These are phyloP conservation scores for Cataglyphis livida DNA, from an alignment of 2,888 invertebrate genomes.

Conservation along the genomic window DNA sequence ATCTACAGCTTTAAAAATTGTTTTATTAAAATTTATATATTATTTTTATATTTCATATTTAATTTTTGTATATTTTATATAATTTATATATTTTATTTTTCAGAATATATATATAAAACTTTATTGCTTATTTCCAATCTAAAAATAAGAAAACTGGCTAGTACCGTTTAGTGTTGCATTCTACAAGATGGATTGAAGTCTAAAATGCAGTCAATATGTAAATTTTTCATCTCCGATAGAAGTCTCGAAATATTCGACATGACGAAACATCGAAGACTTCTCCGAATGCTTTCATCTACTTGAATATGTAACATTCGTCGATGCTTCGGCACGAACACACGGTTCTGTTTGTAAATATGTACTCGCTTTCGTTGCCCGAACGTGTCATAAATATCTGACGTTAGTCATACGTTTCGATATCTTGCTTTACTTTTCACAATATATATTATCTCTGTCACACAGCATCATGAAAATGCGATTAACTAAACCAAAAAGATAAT, in stretches of 20 bases:
- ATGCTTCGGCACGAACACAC: constrained; percentile 10
- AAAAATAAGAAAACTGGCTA: neutral
- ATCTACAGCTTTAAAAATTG: neutral
- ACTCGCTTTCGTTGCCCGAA: constrained; percentile 31
- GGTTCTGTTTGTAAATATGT: constrained; percentile 44
- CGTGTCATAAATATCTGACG: constrained; percentile 39
- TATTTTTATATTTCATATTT: too few species aligned
- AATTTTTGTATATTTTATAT: too few species aligned
- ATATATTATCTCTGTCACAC: neutral
- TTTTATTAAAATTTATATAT: neutral
- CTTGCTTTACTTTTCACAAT: constrained; percentile 1
- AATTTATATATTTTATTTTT: too few species aligned
- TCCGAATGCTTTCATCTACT: constrained; percentile 11
- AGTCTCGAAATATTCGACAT: constrained; percentile 22
- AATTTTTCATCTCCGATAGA: constrained; percentile 2
- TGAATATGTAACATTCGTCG: constrained; percentile 40
- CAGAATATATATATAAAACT: neutral
- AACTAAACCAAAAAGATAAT: neutral
- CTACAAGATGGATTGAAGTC: neutral
- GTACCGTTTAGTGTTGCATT: neutral
- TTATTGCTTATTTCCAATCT: neutral
- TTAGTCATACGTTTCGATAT: constrained; percentile 23
- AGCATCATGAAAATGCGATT: neutral
- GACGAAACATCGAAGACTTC: neutral
- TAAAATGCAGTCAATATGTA: constrained; percentile 34